Conservation (phyloP, 2,888 invertebrate genomes). For the Plagodis pulveraria region DNA sequence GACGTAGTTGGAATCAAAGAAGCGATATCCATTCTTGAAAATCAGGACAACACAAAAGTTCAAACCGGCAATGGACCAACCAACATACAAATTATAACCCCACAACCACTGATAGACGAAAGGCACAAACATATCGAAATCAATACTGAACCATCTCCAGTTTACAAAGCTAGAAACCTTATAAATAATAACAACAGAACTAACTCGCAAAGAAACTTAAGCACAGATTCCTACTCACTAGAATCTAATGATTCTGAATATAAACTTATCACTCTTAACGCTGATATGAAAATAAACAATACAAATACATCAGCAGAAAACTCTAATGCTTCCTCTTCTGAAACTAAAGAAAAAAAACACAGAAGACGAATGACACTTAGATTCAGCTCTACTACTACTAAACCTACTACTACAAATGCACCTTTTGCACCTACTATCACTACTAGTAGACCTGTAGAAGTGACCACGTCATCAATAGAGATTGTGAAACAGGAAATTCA, state of each 20-base stretch:
- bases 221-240: conserved; percentile 41
- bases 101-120: conserved; percentile 67
- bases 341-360: conserved; percentile 61
- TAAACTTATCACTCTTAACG: conserved; percentile 59
- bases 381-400: conserved; percentile 47
- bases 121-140: conserved; percentile 56
- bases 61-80: conserved; percentile 41
- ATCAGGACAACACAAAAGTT: conserved; percentile 56
- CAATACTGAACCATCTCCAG: conserved; percentile 59
- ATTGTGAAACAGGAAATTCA: conserved; percentile 65
- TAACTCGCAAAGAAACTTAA: conserved; percentile 40
- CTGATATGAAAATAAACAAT: conserved; percentile 58
- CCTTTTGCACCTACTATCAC: conserved; percentile 34
- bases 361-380: conserved; percentile 69
- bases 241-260: conserved; percentile 48
- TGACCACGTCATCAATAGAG: conserved; percentile 49
- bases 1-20: conserved; percentile 73
- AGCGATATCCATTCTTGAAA: conserved; percentile 74
- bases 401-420: conserved; percentile 35
- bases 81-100: conserved; percentile 64
- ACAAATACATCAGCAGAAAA: conserved; percentile 18
- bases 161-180: conserved; percentile 69
- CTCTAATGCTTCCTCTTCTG: conserved; percentile 50
- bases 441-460: conserved; percentile 27
- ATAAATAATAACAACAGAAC: conserved; percentile 47